Evolutionary conservation across 2,888 invertebrate genomes (phyloP).

Genomic region (Marasmarcha lunaedactyla): DNA sequence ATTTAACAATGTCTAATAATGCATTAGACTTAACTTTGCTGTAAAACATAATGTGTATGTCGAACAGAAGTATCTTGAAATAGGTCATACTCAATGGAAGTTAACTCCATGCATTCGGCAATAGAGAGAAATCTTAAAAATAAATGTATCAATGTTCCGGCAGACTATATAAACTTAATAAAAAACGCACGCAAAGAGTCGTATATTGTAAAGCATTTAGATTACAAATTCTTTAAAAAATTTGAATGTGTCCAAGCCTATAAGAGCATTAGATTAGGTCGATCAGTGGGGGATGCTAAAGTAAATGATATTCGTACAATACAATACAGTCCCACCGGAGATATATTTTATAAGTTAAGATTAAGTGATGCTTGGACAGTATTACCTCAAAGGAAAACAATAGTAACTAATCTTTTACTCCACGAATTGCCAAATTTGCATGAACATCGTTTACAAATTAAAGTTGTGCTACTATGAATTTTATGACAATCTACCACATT

Average conservation of each 20-base stretch:
- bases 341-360: slow-evolving; percentile 11
- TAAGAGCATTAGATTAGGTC: too few relatives aligned
- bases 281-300: slow-evolving; percentile 8
- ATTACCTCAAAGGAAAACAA: slow-evolving; percentile 9
- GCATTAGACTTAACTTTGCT: background rate
- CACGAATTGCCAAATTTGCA: too few relatives aligned
- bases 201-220: slow-evolving; percentile 9
- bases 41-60: background rate
- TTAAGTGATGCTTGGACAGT: slow-evolving; percentile 9
- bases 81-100: background rate
- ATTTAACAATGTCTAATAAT: slow-evolving; percentile 6
- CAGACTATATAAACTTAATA: slow-evolving; percentile 2
- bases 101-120: background rate
- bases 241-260: too few relatives aligned
- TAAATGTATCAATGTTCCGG: slow-evolving; percentile 1
- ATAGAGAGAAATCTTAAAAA: slow-evolving; percentile 1
- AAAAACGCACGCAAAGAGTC: slow-evolving; percentile 6
- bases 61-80: too few relatives aligned
- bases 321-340: slow-evolving; percentile 7
- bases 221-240: slow-evolving; percentile 7
- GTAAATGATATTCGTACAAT: slow-evolving; percentile 10
- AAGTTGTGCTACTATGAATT: too few relatives aligned
- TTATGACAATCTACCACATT: too few relatives aligned
- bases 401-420: too few relatives aligned
- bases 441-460: too few relatives aligned